These are phyloP conservation scores for Sturnira hondurensis DNA, from an alignment of 2,113 vertebrate genomes.

Conservation along the genomic window DNA sequence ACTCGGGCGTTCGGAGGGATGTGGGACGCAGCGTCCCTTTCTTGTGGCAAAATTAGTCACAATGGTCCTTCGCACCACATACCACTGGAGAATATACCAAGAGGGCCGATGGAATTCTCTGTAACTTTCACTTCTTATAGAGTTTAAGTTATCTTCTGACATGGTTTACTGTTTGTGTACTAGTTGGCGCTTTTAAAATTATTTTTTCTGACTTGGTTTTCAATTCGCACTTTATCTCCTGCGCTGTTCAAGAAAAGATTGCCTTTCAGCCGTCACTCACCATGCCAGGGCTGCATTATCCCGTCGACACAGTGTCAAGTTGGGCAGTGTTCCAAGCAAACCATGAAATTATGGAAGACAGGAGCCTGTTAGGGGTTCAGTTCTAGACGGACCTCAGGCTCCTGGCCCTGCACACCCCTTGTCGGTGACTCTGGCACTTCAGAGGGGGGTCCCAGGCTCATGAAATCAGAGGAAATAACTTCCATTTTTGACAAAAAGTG, in stretches of 20 bases:
- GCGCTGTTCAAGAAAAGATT: conserved; percentile 43
- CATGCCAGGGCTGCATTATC: conserved; percentile 46
- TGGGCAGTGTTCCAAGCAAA: conserved; percentile 65
- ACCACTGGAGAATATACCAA: background rate
- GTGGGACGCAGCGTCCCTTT: background rate
- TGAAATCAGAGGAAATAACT: background rate
- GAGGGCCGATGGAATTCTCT: background rate
- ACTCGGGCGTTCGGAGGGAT: background rate
- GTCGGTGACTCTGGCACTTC: background rate
- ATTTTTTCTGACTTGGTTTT: conserved; percentile 20
- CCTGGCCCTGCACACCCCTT: background rate
- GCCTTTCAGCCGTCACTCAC: conserved; percentile 51
- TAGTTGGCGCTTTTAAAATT: background rate
- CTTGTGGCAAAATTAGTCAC: background rate
- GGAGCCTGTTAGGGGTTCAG: conserved; percentile 8
- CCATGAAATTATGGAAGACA: conserved; percentile 71
- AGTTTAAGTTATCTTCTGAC: background rate
- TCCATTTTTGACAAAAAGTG: background rate
- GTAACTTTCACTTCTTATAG: background rate
- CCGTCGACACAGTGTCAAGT: conserved; percentile 54
- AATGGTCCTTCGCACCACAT: background rate
- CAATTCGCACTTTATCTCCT: conserved; percentile 43
- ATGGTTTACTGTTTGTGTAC: background rate
- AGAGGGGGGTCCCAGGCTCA: background rate
- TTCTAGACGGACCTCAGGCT: conserved; percentile 49